phyloP scores from a whole-genome alignment of 1,140 invertebrate species.

The Drosophila jambulina region DNA sequence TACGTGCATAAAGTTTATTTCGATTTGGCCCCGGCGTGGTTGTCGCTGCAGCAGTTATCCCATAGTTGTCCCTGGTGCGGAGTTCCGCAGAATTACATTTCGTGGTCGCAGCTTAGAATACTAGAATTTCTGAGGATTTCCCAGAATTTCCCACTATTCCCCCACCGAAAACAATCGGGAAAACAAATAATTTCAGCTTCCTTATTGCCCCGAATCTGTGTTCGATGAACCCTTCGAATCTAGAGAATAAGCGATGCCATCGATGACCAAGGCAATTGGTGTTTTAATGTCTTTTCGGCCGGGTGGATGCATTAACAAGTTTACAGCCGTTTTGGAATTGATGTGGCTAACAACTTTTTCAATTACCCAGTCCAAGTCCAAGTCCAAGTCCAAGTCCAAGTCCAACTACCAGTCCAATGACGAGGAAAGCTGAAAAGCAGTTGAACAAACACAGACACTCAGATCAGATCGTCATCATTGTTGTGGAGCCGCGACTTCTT shows the following conservation, averaged over 20 bases:
- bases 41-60: conserved; percentile 38
- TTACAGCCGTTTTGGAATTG: conserved; percentile 76
- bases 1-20: conserved; percentile 83
- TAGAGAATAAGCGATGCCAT: conserved; percentile 15
- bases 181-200: conserved; percentile 49
- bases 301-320: conserved; percentile 69
- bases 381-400: conserved; percentile 10
- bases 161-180: conserved; percentile 21
- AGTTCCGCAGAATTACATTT: conserved; percentile 55
- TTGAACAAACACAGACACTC: conserved; percentile 36
- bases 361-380: conserved; percentile 55
- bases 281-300: conserved; percentile 58
- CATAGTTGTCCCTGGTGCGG: conserved; percentile 25
- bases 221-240: conserved; percentile 41
- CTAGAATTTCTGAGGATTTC: conserved; percentile 31
- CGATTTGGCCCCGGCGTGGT: conserved; percentile 62
- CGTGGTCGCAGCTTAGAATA: conserved; percentile 49
- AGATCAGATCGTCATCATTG: conserved; percentile 63
- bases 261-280: conserved; percentile 52
- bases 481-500: conserved; percentile 39
- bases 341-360: conserved; percentile 81
- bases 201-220: conserved; percentile 55
- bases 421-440: conserved; percentile 19
- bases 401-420: background rate
- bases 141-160: conserved; percentile 55